Conservation (phyloP, 2,113 vertebrate genomes). For the Morone chrysops region DNA sequence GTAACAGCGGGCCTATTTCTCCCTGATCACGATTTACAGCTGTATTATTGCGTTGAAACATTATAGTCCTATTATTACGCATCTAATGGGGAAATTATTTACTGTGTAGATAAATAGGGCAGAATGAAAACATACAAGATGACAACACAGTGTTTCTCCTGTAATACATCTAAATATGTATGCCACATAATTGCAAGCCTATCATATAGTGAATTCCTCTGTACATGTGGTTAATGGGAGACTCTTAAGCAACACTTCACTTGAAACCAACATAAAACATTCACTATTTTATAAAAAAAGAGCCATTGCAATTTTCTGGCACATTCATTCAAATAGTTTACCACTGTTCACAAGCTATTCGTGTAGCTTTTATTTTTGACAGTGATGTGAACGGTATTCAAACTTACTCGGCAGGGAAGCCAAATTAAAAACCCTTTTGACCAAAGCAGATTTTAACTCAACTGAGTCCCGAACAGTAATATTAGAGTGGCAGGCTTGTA, state of each 20-base stretch:
- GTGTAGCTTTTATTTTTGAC: slow-evolving; percentile 66
- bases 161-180: slow-evolving; percentile 49
- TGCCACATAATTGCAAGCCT: slow-evolving; percentile 39
- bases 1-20: slow-evolving; percentile 5
- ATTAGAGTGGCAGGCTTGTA: slow-evolving; percentile 14
- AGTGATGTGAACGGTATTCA: slow-evolving; percentile 67
- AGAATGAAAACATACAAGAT: slow-evolving; percentile 20
- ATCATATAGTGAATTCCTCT: slow-evolving; percentile 41
- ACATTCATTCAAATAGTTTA: slow-evolving; percentile 59
- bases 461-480: slow-evolving; percentile 21
- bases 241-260: slow-evolving; percentile 25
- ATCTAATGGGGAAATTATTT: slow-evolving; percentile 9
- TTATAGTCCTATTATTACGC: slow-evolving; percentile 3
- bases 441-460: slow-evolving; percentile 66
- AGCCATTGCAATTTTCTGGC: slow-evolving; percentile 22
- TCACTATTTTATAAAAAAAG: slow-evolving; percentile 12
- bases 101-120: slow-evolving; percentile 13
- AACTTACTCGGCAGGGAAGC: slow-evolving; percentile 61
- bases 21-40: slow-evolving; percentile 3
- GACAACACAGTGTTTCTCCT: slow-evolving; percentile 21
- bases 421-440: slow-evolving; percentile 68
- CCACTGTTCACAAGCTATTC: slow-evolving; percentile 66
- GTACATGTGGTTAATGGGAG: slow-evolving; percentile 13
- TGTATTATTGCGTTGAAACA: slow-evolving; percentile 13
- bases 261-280: slow-evolving; percentile 40